Evolutionary conservation across 2,888 invertebrate genomes (phyloP).

Genomic region (Drosophila conformis): DNA sequence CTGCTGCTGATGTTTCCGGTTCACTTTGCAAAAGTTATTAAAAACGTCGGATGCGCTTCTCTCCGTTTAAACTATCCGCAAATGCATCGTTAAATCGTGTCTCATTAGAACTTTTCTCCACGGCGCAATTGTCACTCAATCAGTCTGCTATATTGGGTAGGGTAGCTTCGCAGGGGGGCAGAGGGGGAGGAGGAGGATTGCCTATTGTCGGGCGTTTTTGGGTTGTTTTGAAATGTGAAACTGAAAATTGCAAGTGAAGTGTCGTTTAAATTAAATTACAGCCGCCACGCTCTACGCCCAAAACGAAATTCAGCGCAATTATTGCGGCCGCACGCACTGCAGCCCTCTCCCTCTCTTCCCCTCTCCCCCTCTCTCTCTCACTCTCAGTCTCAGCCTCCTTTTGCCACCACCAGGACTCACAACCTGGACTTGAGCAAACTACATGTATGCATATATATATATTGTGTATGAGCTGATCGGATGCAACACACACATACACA

Average conservation of each 20-base stretch:
- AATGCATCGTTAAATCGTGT: slow-evolving; percentile 65
- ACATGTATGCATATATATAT: neutral
- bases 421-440: slow-evolving; percentile 30
- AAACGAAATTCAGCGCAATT: slow-evolving; percentile 48
- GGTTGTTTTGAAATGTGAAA: slow-evolving; percentile 23
- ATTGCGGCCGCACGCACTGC: slow-evolving; percentile 68
- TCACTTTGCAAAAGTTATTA: slow-evolving; percentile 75
- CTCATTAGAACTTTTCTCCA: slow-evolving; percentile 64
- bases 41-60: slow-evolving; percentile 55
- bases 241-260: slow-evolving; percentile 67
- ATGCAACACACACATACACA: slow-evolving; percentile 33
- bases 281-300: slow-evolving; percentile 64
- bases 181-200: neutral
- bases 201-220: neutral
- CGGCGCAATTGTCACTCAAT: slow-evolving; percentile 64
- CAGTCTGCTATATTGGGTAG: slow-evolving; percentile 13
- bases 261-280: slow-evolving; percentile 79
- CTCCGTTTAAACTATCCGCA: slow-evolving; percentile 39
- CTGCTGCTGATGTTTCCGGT: slow-evolving; percentile 68
- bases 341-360: slow-evolving; percentile 4
- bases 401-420: slow-evolving; percentile 19
- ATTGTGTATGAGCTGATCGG: slow-evolving; percentile 36
- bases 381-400: slow-evolving; percentile 4
- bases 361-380: neutral
- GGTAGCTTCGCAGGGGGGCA: neutral